These are phyloP conservation scores for Oncorhynchus masou DNA, from an alignment of 2,113 vertebrate species.

Conservation along the genomic window DNA sequence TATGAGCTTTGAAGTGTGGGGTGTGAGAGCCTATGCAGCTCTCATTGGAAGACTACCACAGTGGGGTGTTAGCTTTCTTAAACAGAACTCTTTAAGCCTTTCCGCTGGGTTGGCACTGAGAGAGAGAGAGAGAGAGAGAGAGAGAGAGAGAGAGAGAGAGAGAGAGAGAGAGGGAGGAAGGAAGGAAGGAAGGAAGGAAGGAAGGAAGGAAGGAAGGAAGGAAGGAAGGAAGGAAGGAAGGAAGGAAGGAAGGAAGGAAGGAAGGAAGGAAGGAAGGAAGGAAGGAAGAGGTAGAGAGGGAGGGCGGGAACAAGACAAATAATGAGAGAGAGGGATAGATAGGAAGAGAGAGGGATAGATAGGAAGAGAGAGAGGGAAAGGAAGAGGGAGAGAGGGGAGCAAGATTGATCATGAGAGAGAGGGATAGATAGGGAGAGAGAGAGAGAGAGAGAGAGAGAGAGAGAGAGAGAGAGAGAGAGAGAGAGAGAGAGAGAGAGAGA, in stretches of 20 bases:
- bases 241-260: not conserved
- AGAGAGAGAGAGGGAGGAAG: conserved; percentile 26
- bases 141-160: conserved; percentile 18
- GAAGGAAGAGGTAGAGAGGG: not conserved
- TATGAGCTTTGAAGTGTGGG: not conserved
- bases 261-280: conserved; percentile 17
- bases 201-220: not conserved
- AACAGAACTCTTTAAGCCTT: conserved; percentile 43
- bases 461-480: conserved; percentile 14
- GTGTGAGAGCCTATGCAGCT: conserved; percentile 7
- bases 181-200: not conserved
- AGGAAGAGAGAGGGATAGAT: conserved; percentile 1
- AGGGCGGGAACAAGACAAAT: too few species aligned
- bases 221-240: conserved; percentile 2
- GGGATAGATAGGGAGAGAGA: conserved; percentile 3
- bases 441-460: conserved; percentile 26
- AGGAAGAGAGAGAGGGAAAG: not conserved
- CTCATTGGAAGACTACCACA: conserved; percentile 56
- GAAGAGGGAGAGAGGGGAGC: not conserved
- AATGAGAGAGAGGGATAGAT: not conserved
- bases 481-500: conserved; percentile 26
- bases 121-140: conserved; percentile 23
- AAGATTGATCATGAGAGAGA: not conserved
- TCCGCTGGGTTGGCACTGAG: conserved; percentile 32
- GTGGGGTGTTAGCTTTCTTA: conserved; percentile 46